Base-by-base conservation (phyloP, 2,888 invertebrate species). In the Lepidocyrtinus sp. region DNA sequence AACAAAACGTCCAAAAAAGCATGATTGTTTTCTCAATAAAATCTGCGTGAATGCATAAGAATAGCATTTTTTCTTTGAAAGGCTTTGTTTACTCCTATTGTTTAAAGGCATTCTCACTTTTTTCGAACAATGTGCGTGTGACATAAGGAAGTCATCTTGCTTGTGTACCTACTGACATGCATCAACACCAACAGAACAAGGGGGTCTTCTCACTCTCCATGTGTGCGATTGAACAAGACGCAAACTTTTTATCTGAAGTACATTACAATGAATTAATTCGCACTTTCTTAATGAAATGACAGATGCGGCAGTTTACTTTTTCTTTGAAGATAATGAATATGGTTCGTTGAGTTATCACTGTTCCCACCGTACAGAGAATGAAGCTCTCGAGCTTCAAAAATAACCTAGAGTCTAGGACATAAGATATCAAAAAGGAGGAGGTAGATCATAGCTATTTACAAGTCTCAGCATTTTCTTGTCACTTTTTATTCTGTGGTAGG, bases 261-360 rank as follows among this genome's bases (percentile, higher is more conserved):
- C 15, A 55, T 55, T n/a, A n/a, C 65, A 65, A 12, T 68, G 46
- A 3, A 46, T 46, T 68, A 65, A 68, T 69, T 69, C 55, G 24
- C 69, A 69, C 55, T 15, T 46, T 69, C 55, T 24, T 69, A 69
- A 69, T 55, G 55, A 69, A 55, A 69, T 69, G 69, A 69, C 69
- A 69, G 69, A 25, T 55, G 46, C 24, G 55, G 59, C 55, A 69
- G 25, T 55, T 7, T 25, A 2, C 19, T 65, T 27, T 27, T 27
- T 65, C 15, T 27, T 1, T 24, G 17, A 9, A 12, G 36, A 17
- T 26, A 65, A 27, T 12, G 21, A 27, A 27, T n/a, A n/a, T 25
- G 2, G 36, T 65, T 27, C 17, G 65, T 25, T 19, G 65, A 65
- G 12, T 7, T 36, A n/a, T n/a, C 36, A 36, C 5, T 36, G 36